Percentiles rank a stretch among this genome's conserved stretches.
phyloP scores from a whole-genome alignment of 2,797 vertebrate species.

The Platyrinchus mystaceus region DNA sequence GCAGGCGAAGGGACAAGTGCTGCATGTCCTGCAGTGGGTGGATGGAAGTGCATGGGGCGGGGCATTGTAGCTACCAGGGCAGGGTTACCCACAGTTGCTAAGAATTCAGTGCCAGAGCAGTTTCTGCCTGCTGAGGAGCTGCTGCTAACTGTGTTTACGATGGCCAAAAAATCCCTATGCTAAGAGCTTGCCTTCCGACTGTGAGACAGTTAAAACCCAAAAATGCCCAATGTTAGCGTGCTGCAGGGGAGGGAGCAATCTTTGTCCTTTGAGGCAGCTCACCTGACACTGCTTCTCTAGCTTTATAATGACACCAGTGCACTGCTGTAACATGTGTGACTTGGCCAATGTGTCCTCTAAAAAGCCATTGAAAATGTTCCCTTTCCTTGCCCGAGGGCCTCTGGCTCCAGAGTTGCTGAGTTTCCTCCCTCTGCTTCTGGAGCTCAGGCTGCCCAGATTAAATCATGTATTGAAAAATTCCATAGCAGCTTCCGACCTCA shows the following conservation, averaged over 20 bases:
- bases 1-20: background rate
- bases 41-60: background rate
- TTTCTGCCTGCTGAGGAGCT: background rate
- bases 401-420: background rate
- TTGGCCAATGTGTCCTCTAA: background rate
- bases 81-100: fast-evolving
- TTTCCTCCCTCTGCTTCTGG: constrained; percentile 36
- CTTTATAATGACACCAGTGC: background rate
- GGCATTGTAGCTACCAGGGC: background rate
- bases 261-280: background rate
- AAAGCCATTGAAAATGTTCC: constrained; percentile 8
- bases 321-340: background rate
- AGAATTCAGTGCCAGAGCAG: background rate
- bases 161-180: background rate
- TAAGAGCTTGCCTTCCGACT: background rate
- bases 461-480: constrained; percentile 51
- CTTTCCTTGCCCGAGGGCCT: background rate
- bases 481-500: constrained; percentile 34
- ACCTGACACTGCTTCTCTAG: constrained; percentile 3
- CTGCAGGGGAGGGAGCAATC: background rate
- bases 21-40: background rate
- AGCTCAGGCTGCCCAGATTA: constrained; percentile 26
- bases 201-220: background rate
- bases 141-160: background rate
- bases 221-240: background rate